Conservation (phyloP, 2,797 vertebrate species). For the Catostomus latipinnis region DNA sequence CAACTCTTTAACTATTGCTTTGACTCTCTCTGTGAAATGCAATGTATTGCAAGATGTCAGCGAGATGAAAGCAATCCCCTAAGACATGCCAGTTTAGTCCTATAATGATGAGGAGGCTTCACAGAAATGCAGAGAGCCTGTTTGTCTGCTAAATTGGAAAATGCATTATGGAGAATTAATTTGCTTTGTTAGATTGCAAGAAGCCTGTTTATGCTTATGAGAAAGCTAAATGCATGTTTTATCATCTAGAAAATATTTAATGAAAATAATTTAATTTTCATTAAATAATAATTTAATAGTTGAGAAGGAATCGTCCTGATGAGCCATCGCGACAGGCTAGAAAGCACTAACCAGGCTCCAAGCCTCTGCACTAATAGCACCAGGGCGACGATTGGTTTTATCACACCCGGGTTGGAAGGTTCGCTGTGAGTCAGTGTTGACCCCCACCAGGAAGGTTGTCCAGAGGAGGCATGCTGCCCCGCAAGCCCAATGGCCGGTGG, state of each 20-base stretch:
- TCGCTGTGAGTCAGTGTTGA: too few relatives aligned
- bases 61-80: slow-evolving; percentile 30
- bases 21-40: slow-evolving; percentile 40
- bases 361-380: too few relatives aligned
- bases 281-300: too few relatives aligned
- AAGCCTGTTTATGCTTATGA: slow-evolving; percentile 22
- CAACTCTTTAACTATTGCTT: slow-evolving; percentile 47
- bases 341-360: too few relatives aligned
- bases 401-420: too few relatives aligned
- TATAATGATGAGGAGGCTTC: slow-evolving; percentile 4
- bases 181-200: slow-evolving; percentile 11
- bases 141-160: slow-evolving; percentile 9
- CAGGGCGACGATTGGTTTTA: too few relatives aligned
- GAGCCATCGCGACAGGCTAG: too few relatives aligned
- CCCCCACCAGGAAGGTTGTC: too few relatives aligned
- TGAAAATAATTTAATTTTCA: too few relatives aligned
- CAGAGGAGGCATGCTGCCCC: too few relatives aligned
- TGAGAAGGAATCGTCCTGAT: too few relatives aligned
- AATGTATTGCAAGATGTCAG: slow-evolving; percentile 23
- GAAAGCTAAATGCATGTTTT: slow-evolving; percentile 6
- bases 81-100: slow-evolving; percentile 19
- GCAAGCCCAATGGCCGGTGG: too few relatives aligned
- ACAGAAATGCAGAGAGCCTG: not conserved
- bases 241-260: not conserved
- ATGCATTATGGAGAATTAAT: slow-evolving; percentile 26